phyloP scores from a whole-genome alignment of 2,888 invertebrate species.

The Mythimna ferrago region DNA sequence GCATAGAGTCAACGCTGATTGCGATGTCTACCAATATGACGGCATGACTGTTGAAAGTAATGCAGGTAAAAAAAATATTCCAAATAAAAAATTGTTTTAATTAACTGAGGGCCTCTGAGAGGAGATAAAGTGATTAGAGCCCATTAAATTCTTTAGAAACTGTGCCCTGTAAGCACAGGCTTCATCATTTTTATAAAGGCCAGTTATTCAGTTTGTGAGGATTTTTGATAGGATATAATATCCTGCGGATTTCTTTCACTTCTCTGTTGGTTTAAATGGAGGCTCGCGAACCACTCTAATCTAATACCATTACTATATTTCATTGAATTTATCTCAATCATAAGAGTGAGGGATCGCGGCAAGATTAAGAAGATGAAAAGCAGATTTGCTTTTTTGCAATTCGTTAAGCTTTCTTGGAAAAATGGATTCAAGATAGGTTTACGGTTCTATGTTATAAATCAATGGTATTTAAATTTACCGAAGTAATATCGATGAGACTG shows the following conservation, averaged over 20 bases:
- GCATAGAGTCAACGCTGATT: too few species aligned
- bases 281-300: constrained; percentile 26
- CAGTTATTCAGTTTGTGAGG: constrained; percentile 37
- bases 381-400: constrained; percentile 33
- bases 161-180: background rate
- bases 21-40: background rate
- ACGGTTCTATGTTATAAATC: background rate
- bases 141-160: constrained; percentile 21
- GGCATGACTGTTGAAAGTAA: background rate
- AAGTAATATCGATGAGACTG: constrained; percentile 21
- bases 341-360: constrained; percentile 10
- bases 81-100: constrained; percentile 31
- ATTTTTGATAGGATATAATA: constrained; percentile 31
- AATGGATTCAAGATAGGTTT: background rate
- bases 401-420: constrained; percentile 2
- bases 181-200: constrained; percentile 18
- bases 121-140: constrained; percentile 9
- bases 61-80: background rate
- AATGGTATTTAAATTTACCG: background rate
- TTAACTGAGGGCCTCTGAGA: constrained; percentile 23
- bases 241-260: constrained; percentile 8
- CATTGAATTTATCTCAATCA: constrained; percentile 32
- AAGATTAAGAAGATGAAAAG: constrained; percentile 3
- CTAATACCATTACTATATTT: constrained; percentile 52
- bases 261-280: constrained; percentile 42